phyloP scores from a whole-genome alignment of 2,797 vertebrate species.

The Macrochelys suwanniensis region DNA sequence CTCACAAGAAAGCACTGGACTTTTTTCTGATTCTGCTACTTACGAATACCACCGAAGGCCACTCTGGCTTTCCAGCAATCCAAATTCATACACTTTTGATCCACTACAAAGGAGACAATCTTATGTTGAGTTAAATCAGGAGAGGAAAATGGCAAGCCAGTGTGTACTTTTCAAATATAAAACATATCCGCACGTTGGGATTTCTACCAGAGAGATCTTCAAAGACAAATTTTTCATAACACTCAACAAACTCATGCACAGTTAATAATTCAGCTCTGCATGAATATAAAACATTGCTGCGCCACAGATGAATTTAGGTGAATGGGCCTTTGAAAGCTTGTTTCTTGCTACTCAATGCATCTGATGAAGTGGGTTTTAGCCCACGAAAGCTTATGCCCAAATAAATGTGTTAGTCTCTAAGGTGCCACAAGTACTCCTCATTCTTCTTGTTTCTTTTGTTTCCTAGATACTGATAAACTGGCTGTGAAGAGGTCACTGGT shows the following conservation, averaged over 20 bases:
- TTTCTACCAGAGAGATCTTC: rapidly evolving
- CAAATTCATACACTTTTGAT: not conserved
- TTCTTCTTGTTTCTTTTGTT: not conserved
- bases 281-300: not conserved
- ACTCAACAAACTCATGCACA: not conserved
- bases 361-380: too few relatives aligned
- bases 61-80: not conserved
- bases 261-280: not conserved
- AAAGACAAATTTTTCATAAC: too few relatives aligned
- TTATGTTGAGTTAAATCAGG: not conserved
- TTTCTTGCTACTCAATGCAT: too few relatives aligned
- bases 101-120: rapidly evolving
- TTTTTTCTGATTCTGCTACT: not conserved
- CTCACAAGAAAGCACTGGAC: not conserved
- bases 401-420: too few relatives aligned
- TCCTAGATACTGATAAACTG: not conserved
- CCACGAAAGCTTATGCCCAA: too few relatives aligned
- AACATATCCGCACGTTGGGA: not conserved
- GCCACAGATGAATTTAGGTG: rapidly evolving
- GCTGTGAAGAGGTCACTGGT: not conserved
- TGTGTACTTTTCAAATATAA: not conserved
- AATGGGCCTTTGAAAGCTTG: not conserved
- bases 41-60: not conserved
- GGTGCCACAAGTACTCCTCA: too few relatives aligned
- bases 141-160: not conserved